Percentiles rank a stretch among this genome's conserved stretches.
These are phyloP conservation scores for Thaumetopoea pityocampa DNA, from an alignment of 1,140 invertebrate genomes.

Conservation along the genomic window DNA sequence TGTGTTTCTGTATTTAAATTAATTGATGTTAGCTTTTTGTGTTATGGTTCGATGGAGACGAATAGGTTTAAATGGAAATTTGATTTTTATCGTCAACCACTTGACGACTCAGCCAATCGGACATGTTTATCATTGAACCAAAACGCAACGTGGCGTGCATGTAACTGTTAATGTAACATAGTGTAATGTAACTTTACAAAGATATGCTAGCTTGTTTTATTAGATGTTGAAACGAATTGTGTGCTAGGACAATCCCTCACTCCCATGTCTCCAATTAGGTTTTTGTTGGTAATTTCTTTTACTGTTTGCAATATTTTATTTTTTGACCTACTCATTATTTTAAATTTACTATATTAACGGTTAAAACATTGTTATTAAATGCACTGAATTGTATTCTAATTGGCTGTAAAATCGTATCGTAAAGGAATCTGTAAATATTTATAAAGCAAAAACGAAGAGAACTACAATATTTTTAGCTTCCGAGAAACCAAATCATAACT, in stretches of 20 bases:
- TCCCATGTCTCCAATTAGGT: slow-evolving; percentile 52
- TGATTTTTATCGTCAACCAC: slow-evolving; percentile 31
- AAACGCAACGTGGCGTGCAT: slow-evolving; percentile 71
- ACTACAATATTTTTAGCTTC: slow-evolving; percentile 17
- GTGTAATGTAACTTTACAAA: slow-evolving; percentile 58
- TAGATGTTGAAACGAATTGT: slow-evolving; percentile 60
- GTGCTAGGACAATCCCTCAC: slow-evolving; percentile 56
- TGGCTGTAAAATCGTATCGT: slow-evolving; percentile 41
- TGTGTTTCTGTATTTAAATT: slow-evolving; percentile 63
- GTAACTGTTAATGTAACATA: slow-evolving; percentile 68
- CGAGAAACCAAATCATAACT: slow-evolving; percentile 19
- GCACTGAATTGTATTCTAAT: slow-evolving; percentile 30
- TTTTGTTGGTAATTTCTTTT: slow-evolving; percentile 40
- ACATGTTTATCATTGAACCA: slow-evolving; percentile 66
- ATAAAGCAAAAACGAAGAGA: slow-evolving; percentile 40
- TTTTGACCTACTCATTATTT: slow-evolving; percentile 35
- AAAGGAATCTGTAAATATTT: slow-evolving; percentile 21
- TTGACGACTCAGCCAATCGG: slow-evolving; percentile 33
- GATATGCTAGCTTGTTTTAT: slow-evolving; percentile 71
- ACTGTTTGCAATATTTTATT: slow-evolving; percentile 37
- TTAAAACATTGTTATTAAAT: slow-evolving; percentile 13
- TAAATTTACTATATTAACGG: slow-evolving; percentile 24
- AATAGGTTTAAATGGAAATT: slow-evolving; percentile 30
- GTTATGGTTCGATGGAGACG: slow-evolving; percentile 68
- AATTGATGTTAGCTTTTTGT: slow-evolving; percentile 74